Conservation (phyloP, 2,113 vertebrate genomes). For the Anoura caudifer region DNA sequence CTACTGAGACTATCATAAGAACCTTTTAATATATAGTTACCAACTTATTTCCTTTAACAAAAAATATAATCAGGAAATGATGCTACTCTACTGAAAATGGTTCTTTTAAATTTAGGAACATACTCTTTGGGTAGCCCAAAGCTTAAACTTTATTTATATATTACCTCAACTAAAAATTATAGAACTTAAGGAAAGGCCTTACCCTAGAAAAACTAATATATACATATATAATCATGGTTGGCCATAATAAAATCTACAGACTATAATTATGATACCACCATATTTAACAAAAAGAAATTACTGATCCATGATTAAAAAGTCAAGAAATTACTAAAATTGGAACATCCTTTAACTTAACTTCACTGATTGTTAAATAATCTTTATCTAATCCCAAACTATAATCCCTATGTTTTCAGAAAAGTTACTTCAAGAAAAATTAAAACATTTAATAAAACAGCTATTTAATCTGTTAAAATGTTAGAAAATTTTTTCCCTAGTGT, state of each 20-base stretch:
- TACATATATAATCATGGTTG: background rate
- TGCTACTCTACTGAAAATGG: constrained; percentile 9
- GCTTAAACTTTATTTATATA: background rate
- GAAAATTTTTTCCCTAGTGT: constrained; percentile 27
- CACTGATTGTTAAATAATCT: background rate
- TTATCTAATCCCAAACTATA: constrained; percentile 35
- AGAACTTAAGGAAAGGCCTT: constrained; percentile 31
- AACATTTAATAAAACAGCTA: constrained; percentile 24
- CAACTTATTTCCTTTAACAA: constrained; percentile 9
- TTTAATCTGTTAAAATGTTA: constrained; percentile 27
- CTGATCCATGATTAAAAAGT: background rate
- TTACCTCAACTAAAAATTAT: constrained; percentile 66
- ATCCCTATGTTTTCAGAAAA: constrained; percentile 33
- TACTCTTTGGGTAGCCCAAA: constrained; percentile 2
- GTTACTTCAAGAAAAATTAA: constrained; percentile 4
- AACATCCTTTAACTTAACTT: constrained; percentile 20
- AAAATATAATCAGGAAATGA: background rate
- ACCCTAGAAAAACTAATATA: background rate
- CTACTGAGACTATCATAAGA: constrained; percentile 11
- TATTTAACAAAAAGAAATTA: constrained; percentile 53
- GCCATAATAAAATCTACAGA: constrained; percentile 41
- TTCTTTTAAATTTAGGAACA: constrained; percentile 30
- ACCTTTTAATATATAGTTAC: background rate
- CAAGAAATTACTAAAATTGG: constrained; percentile 17
- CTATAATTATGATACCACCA: constrained; percentile 39